Conservation (phyloP, 2,797 vertebrate species). For the Tokudaia tokunoshimensis region DNA sequence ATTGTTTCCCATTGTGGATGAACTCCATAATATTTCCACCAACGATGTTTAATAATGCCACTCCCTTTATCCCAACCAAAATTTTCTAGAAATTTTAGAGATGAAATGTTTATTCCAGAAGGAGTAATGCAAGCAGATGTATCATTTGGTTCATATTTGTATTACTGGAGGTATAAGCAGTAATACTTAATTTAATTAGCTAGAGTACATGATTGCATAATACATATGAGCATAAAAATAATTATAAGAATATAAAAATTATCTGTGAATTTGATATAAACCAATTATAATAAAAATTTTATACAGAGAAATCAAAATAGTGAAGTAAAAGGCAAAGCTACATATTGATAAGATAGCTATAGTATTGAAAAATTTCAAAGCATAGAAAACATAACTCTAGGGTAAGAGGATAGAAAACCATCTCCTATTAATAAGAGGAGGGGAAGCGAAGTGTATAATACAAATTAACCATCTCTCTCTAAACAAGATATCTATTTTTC, state of each 20-base stretch:
- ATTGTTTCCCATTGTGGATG: not conserved
- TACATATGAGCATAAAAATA: not conserved
- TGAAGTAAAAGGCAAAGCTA: conserved; percentile 26
- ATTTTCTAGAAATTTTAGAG: not conserved
- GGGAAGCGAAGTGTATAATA: not conserved
- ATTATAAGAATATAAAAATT: not conserved
- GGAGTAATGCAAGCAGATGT: not conserved
- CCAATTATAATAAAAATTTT: not conserved
- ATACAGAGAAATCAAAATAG: not conserved
- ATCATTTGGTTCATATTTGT: not conserved
- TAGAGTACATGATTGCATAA: not conserved
- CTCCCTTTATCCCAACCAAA: not conserved
- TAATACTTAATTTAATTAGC: not conserved
- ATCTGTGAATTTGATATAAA: no score
- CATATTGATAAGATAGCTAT: not conserved
- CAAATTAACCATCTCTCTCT: not conserved
- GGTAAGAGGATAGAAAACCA: not conserved
- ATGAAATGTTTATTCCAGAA: not conserved
- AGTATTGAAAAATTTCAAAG: not conserved
- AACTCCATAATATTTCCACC: not conserved
- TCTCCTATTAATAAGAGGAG: not conserved
- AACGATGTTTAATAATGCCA: not conserved
- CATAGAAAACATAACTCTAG: not conserved
- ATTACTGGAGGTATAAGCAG: not conserved
- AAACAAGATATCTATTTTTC: not conserved